These are phyloP conservation scores for Nixonia krombeini DNA, from an alignment of 1,140 invertebrate species.

Conservation along the genomic window DNA sequence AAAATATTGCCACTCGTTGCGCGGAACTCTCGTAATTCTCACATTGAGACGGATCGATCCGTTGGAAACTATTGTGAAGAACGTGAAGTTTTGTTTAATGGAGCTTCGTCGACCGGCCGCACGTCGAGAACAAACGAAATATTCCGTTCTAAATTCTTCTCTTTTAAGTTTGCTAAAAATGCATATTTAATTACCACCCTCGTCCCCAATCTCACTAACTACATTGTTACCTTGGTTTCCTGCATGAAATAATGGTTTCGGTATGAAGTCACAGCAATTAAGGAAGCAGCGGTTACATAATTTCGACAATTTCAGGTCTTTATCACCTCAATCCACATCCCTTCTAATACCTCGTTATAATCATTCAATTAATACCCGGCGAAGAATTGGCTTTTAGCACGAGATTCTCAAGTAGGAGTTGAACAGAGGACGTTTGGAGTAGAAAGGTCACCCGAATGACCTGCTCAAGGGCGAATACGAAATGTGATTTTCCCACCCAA, in stretches of 20 bases:
- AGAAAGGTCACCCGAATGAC: too few relatives aligned
- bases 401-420: too few relatives aligned
- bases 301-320: too few relatives aligned
- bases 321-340: too few relatives aligned
- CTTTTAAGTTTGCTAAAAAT: conserved; percentile 27
- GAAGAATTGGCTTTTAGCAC: too few relatives aligned
- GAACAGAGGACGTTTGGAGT: too few relatives aligned
- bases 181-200: conserved; percentile 40
- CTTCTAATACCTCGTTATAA: too few relatives aligned
- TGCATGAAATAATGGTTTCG: conserved; percentile 17
- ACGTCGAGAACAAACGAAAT: conserved; percentile 23
- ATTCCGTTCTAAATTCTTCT: conserved; percentile 10
- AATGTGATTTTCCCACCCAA: too few relatives aligned
- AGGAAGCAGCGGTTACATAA: neutral
- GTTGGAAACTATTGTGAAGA: conserved; percentile 11
- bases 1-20: conserved; percentile 45
- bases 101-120: conserved; percentile 41
- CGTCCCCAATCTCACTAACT: conserved; percentile 18
- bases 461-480: too few relatives aligned
- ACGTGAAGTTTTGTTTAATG: conserved; percentile 31
- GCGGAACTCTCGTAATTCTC: conserved; percentile 43
- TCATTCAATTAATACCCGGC: too few relatives aligned
- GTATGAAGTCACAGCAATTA: conserved; percentile 7
- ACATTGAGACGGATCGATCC: conserved; percentile 37
- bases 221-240: conserved; percentile 33